A percentile compares a stretch with the other conserved stretches of the same genome.
phyloP scores from a whole-genome alignment of 35 echinoderm and acorn worm genomes.

The Ophioderma brevispina region DNA sequence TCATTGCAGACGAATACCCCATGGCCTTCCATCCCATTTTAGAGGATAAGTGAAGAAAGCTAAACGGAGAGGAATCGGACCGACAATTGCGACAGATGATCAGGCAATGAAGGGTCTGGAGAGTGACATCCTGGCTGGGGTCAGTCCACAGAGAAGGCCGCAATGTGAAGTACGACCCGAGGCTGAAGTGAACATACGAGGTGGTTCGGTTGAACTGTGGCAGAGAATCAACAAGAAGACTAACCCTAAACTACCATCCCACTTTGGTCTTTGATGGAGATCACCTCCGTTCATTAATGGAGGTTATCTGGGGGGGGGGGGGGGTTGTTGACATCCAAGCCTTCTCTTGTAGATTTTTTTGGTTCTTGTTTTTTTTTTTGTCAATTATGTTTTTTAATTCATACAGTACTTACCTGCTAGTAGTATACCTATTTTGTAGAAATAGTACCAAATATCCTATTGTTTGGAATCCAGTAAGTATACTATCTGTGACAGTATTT shows the following conservation, averaged over 20 bases:
- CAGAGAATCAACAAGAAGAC: slow-evolving; percentile 48
- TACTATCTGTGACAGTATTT: no score
- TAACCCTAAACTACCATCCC: slow-evolving; percentile 32
- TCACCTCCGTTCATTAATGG: slow-evolving; percentile 59
- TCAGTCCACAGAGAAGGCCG: neutral
- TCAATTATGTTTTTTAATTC: no score
- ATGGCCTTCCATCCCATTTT: slow-evolving; percentile 7
- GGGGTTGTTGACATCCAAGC: no score
- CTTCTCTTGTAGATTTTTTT: no score
- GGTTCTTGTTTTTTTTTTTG: no score
- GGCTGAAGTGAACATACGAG: slow-evolving; percentile 54
- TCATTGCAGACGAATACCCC: neutral
- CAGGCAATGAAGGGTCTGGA: neutral
- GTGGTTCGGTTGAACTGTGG: slow-evolving; percentile 50
- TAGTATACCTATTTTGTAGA: no score
- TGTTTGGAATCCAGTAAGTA: no score
- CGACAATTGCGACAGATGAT: neutral
- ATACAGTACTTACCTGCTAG: no score
- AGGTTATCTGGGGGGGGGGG: slow-evolving; percentile 3
- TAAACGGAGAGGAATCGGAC: neutral
- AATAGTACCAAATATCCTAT: no score
- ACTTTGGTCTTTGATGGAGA: slow-evolving; percentile 69
- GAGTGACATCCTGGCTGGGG: neutral
- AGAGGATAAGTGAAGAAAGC: slow-evolving; percentile 37
- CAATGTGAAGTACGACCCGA: slow-evolving; percentile 6